Percentiles rank a stretch among this genome's conserved stretches.
Evolutionary conservation across 2,113 vertebrate species (phyloP).

Genomic region (Climacteris rufus): DNA sequence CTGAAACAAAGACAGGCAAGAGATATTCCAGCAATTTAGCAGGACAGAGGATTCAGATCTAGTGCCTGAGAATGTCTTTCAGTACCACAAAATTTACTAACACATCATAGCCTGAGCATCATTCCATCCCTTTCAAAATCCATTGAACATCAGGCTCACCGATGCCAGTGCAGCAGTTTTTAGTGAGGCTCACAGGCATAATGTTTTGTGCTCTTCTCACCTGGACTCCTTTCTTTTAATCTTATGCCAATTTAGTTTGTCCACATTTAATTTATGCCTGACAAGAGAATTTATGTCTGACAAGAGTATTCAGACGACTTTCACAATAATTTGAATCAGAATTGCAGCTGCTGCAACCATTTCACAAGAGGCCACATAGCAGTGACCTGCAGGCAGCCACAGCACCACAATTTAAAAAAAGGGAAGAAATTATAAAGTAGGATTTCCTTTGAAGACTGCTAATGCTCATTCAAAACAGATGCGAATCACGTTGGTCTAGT

Average conservation of each 20-base stretch:
- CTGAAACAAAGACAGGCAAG: rapidly evolving
- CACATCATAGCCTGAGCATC: neutral
- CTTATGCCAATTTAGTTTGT: neutral
- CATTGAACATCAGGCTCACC: neutral
- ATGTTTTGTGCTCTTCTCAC: neutral
- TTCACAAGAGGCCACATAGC: neutral
- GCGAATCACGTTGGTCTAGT: neutral
- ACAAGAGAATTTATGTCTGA: neutral
- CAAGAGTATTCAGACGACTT: neutral
- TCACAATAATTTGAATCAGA: neutral
- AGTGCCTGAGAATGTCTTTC: neutral
- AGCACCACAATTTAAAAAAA: neutral
- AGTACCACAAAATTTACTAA: neutral
- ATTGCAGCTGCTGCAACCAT: neutral
- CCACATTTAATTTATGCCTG: neutral
- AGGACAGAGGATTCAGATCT: neutral
- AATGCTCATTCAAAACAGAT: neutral
- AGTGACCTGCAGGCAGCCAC: neutral
- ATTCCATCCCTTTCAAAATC: neutral
- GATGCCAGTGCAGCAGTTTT: neutral
- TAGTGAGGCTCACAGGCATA: neutral
- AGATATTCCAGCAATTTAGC: neutral
- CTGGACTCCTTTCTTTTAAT: neutral
- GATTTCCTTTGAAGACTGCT: neutral
- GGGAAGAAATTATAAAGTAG: neutral